Conservation (phyloP, 1,140 invertebrate genomes). For the Drosophila ohnishii region DNA sequence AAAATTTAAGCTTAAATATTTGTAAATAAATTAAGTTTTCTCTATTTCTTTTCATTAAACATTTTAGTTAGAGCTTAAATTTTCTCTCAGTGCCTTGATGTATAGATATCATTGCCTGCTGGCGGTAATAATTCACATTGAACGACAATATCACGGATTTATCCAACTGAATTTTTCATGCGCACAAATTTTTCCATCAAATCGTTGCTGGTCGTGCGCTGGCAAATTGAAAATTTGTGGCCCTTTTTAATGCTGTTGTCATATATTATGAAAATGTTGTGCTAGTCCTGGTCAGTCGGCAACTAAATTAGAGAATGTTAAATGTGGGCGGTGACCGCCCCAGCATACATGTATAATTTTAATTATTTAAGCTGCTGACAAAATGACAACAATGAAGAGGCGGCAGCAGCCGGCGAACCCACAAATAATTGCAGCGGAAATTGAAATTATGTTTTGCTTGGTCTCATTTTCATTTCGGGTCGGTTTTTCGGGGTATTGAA, state of each 20-base stretch:
- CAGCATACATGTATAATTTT: slow-evolving; percentile 52
- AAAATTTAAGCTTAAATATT: no score
- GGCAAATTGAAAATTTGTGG: slow-evolving; percentile 47
- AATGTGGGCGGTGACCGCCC: slow-evolving; percentile 38
- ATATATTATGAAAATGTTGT: slow-evolving; percentile 50
- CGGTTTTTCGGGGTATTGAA: neutral
- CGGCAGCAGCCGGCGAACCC: slow-evolving; percentile 23
- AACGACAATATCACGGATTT: slow-evolving; percentile 36
- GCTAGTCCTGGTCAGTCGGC: slow-evolving; percentile 3
- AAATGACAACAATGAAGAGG: slow-evolving; percentile 28
- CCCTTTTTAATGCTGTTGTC: slow-evolving; percentile 39
- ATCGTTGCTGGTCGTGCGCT: slow-evolving; percentile 12
- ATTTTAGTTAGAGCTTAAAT: rapidly evolving
- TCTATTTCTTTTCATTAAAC: neutral
- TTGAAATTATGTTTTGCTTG: slow-evolving; percentile 74
- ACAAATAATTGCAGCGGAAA: slow-evolving; percentile 74
- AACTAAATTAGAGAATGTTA: slow-evolving; percentile 49
- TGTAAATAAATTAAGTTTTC: no score
- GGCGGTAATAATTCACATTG: slow-evolving; percentile 38
- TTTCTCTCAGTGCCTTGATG: slow-evolving; percentile 9
- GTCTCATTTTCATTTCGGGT: slow-evolving; percentile 55
- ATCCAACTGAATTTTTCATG: slow-evolving; percentile 55
- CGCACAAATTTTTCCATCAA: slow-evolving; percentile 30
- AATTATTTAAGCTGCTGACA: slow-evolving; percentile 65
- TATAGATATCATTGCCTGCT: slow-evolving; percentile 5